Base-by-base conservation (phyloP, 1,140 invertebrate species). In the Pseudomyrmex pallidus region DNA sequence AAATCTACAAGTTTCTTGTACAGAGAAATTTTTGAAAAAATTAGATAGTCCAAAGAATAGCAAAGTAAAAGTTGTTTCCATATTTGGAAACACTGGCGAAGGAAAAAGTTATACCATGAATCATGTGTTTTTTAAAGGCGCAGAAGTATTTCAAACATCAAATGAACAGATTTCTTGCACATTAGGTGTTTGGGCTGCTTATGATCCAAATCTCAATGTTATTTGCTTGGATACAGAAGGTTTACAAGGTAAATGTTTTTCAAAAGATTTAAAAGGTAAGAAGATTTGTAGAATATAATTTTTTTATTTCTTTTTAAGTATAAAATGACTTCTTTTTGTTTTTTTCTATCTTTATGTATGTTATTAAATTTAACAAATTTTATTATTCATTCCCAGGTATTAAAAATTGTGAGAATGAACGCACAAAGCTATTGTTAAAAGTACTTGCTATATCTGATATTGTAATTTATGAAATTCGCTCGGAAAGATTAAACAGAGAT, bases 61-160 rank as follows among this genome's bases (percentile, higher is more conserved):
- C 0, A 96, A 95, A 90, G 95, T 98, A 1, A 98, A 98, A 94
- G 97, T 98, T 20, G 96, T 98, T 1, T 97, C 97, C 2, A 97
- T 98, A 90, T 97, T 98, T 95, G 98, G 98, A 1, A 98, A 97
- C 89, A 98, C 97, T 1, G 97, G 97, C 0, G 97, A 98, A 94
- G 97, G 97, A 1, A 98, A 98, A 93, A 98, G 97, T 54, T 95
- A 97, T 87, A 97, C 97, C 0, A 91, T 98, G 74, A 98, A 98
- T 94, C 95, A 97, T 86, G 96, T 96, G 15, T 98, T 98, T 90
- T 98, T 98, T 91, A 93, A 95, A 89, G 97, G 97, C 0, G 92
- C 95, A 85, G 96, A 97, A 93, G 94, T 98, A 0, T 98, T 98
- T 92, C 94, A 95, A 82, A 98, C 97, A 0, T 97, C 96, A 15